Base-by-base conservation (phyloP, 2,113 vertebrate species). In the Peromyscus polionotus region DNA sequence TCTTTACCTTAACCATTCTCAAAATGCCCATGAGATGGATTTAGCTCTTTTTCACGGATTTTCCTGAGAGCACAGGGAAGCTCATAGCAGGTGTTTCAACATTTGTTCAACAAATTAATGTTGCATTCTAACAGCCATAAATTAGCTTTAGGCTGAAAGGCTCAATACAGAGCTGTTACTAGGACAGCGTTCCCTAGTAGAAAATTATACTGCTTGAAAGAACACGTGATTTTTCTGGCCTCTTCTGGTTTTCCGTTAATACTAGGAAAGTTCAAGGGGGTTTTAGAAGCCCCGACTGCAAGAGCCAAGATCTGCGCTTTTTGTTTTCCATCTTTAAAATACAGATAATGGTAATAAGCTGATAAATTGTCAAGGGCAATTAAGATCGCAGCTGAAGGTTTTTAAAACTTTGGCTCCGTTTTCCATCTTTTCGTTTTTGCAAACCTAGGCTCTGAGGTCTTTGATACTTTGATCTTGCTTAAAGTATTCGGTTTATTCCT, bases 351-450 rank as follows among this genome's bases (percentile, higher is more conserved):
- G n/a, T n/a, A 94, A 72, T 13, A 10, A 51, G 5, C 2, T 65
- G 85, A 93, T 91, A 97, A 93, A 77, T 68, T 91, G 67, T 91
- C 26, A 95, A 89, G 12, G 77, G 67, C 67, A 73, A 89, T 19
- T 36, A 77, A 93, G 54, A 83, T 59, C 68, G 68, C 0, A 7
- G 45, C 1, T 51, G 33, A 20, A 33, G 24, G 65, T 36, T 51
- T 87, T 86, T 65, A 70, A 57, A 86, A 22, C 8, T 48, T n/a
- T 72, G 61, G 33, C 51, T 94, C 88, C n/a, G 70, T 96, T 96
- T 93, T 86, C 73, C 39, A n/a, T 3, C 45, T 88, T 95, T 96
- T 67, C 48, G 72, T n/a, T 61, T 80, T 28, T 65, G 57, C 57
- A 57, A 94, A 84, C 17, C 79, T 28, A 19, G 24, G 67, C 51